Evolutionary conservation across 2,113 vertebrate genomes (phyloP).

Genomic region (Dromaius novaehollandiae): DNA sequence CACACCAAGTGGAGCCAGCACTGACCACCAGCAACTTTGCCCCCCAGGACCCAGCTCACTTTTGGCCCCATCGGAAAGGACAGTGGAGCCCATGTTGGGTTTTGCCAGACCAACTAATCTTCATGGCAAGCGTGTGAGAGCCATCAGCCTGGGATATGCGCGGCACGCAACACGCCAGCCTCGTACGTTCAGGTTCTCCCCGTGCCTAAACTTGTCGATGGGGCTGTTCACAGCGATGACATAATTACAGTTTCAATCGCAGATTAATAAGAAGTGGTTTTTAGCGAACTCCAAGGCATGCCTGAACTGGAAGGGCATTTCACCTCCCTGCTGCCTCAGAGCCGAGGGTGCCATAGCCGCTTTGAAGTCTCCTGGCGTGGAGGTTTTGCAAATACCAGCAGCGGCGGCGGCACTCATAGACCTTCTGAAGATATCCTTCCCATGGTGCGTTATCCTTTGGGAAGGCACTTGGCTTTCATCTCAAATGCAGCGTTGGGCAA

Average conservation of each 20-base stretch:
- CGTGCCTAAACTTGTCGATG: constrained; percentile 51
- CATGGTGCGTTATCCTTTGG: neutral
- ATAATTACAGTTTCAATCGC: constrained; percentile 75
- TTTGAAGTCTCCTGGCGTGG: constrained; percentile 64
- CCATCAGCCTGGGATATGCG: too few relatives aligned
- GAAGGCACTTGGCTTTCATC: neutral
- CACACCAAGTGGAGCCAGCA: rapidly evolving
- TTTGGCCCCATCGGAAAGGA: neutral
- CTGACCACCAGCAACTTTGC: rapidly evolving
- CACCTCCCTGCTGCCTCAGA: constrained; percentile 50
- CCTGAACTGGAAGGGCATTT: constrained; percentile 72
- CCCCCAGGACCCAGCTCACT: rapidly evolving
- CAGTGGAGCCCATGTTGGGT: rapidly evolving
- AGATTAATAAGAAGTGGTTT: constrained; percentile 75
- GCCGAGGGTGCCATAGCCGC: constrained; percentile 49
- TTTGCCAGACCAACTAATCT: neutral
- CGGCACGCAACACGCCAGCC: rapidly evolving
- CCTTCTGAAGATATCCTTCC: neutral
- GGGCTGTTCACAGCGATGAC: constrained; percentile 46
- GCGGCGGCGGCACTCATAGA: neutral
- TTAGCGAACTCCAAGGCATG: constrained; percentile 61
- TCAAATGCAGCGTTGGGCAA: neutral
- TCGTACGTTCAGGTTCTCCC: neutral
- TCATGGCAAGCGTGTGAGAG: rapidly evolving
- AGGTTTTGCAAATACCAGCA: neutral